Conservation (phyloP, 1,140 invertebrate species). For the Coelopa frigida region DNA sequence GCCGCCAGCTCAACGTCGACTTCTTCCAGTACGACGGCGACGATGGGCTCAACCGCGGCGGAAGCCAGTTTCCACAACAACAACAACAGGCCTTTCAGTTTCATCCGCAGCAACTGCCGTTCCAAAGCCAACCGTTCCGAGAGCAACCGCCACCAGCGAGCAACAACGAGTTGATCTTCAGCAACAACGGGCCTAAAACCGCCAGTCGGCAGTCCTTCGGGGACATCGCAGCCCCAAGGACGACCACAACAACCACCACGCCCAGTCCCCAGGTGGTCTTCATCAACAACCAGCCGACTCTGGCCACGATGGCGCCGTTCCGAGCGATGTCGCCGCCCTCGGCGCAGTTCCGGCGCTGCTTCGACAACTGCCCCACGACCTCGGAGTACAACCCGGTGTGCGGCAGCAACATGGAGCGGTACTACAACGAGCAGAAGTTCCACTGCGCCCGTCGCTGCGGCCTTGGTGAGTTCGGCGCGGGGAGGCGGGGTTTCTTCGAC, state of each 20-base stretch:
- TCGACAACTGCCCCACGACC: constrained; percentile 48
- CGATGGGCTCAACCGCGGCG: background rate
- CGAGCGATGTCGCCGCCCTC: constrained; percentile 22
- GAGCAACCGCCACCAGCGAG: no score
- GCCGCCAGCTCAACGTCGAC: no score
- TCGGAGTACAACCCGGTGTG: constrained; percentile 64
- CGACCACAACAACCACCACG: background rate
- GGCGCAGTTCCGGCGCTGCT: constrained; percentile 38
- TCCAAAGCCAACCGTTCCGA: no score
- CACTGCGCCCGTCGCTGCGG: constrained; percentile 55
- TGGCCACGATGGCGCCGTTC: constrained; percentile 25
- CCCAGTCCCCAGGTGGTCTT: constrained; percentile 25
- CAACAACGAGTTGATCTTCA: background rate
- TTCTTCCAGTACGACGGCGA: background rate
- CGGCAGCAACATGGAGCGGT: constrained; percentile 55
- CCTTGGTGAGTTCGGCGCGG: constrained; percentile 41
- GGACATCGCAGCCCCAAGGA: background rate
- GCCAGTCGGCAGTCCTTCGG: background rate
- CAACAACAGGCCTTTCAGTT: no score
- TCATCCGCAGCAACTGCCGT: no score
- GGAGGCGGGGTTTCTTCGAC: background rate
- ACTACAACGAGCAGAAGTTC: constrained; percentile 54
- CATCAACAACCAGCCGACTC: constrained; percentile 27
- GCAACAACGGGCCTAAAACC: background rate
- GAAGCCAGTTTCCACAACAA: background rate